phyloP scores from a whole-genome alignment of 2,888 invertebrate species.

The Labia minor region DNA sequence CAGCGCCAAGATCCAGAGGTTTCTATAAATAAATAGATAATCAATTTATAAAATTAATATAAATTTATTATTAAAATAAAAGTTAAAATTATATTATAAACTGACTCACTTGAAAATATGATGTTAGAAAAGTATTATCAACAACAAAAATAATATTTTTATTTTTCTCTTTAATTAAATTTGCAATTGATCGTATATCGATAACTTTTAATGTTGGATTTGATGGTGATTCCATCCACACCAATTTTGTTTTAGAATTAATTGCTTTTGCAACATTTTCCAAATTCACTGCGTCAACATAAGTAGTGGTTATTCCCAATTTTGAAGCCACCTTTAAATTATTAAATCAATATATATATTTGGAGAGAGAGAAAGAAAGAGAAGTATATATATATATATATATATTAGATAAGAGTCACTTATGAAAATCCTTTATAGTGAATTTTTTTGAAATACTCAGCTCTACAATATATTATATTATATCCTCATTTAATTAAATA shows the following conservation, averaged over 20 bases:
- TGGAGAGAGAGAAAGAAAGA: too few relatives aligned
- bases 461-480: too few relatives aligned
- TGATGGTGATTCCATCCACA: slow-evolving; percentile 93
- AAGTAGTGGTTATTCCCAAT: slow-evolving; percentile 38
- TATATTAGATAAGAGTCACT: too few relatives aligned
- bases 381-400: too few relatives aligned
- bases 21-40: slow-evolving; percentile 41
- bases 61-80: background rate
- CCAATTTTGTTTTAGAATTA: slow-evolving; percentile 35
- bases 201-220: slow-evolving; percentile 82
- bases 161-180: slow-evolving; percentile 44
- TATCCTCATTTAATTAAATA: too few relatives aligned
- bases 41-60: background rate
- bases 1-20: slow-evolving; percentile 82
- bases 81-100: background rate
- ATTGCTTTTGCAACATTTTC: slow-evolving; percentile 35
- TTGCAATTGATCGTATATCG: slow-evolving; percentile 64
- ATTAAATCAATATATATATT: too few relatives aligned
- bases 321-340: too few relatives aligned
- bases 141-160: slow-evolving; percentile 59
- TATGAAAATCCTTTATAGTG: too few relatives aligned
- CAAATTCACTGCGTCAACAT: slow-evolving; percentile 41
- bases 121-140: slow-evolving; percentile 88
- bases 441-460: too few relatives aligned
- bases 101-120: slow-evolving; percentile 59